Percentiles rank a stretch among this genome's conserved stretches.
Conservation (phyloP, 2,888 invertebrate species). For the Tanytarsus gracilentus region DNA sequence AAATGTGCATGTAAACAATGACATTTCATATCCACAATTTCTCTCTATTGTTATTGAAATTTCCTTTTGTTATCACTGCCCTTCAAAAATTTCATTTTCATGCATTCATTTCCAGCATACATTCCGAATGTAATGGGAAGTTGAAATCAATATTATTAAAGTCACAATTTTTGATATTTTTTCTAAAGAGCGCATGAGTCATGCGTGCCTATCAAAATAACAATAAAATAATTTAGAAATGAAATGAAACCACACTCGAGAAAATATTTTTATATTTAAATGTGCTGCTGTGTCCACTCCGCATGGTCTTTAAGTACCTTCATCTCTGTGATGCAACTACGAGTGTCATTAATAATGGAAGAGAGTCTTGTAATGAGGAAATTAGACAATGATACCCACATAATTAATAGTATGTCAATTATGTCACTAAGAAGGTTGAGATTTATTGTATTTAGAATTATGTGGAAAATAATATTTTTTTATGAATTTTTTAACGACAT, state of each 20-base stretch:
- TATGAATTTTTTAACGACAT: no score
- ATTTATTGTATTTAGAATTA: not conserved
- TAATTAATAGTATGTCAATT: not conserved
- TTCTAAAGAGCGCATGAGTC: constrained; percentile 10
- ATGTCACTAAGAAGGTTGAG: not conserved
- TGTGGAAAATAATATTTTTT: not conserved
- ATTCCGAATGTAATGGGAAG: not conserved
- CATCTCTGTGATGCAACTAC: not conserved
- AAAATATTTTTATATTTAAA: not conserved
- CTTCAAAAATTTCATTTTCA: constrained; percentile 25
- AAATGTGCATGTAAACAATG: constrained; percentile 13
- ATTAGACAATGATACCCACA: not conserved
- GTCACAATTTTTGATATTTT: constrained; percentile 10
- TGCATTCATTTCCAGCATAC: constrained; percentile 14
- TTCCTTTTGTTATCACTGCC: constrained; percentile 25
- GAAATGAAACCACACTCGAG: not conserved
- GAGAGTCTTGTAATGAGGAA: not conserved
- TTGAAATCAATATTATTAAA: constrained; percentile 28
- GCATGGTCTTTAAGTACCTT: constrained; percentile 1
- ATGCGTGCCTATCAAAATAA: not conserved
- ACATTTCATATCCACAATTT: constrained; percentile 20
- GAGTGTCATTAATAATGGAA: not conserved
- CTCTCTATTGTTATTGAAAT: constrained; percentile 20
- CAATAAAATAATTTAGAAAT: constrained; percentile 16
- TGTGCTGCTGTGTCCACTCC: not conserved